Evolutionary conservation across 2,113 vertebrate genomes (phyloP).

Genomic region (Lepus timidus): DNA sequence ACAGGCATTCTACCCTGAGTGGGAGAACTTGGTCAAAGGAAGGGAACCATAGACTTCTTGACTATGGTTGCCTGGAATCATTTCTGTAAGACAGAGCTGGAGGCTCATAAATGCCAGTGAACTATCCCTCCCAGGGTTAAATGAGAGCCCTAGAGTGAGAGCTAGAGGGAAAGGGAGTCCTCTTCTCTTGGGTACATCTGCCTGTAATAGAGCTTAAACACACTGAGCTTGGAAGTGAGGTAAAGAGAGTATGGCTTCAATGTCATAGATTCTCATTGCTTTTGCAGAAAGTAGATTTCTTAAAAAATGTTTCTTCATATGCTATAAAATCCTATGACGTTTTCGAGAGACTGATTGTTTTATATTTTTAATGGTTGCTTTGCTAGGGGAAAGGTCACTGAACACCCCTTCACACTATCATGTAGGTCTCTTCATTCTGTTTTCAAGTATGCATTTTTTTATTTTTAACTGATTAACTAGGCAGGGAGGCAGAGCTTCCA

Average conservation of each 20-base stretch:
- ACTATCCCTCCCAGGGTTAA: background rate
- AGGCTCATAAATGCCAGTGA: background rate
- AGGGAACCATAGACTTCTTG: background rate
- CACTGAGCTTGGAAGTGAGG: background rate
- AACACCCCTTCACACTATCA: too few relatives aligned
- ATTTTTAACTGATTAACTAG: too few relatives aligned
- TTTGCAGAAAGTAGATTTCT: background rate
- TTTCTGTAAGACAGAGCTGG: background rate
- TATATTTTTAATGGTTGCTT: background rate
- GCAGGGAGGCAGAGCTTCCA: too few relatives aligned
- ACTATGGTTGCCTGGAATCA: background rate
- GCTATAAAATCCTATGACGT: background rate
- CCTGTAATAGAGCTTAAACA: background rate
- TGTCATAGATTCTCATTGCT: background rate
- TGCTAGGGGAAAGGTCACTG: too few relatives aligned
- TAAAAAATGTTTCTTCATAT: background rate
- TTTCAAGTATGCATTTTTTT: background rate
- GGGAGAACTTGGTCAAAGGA: background rate
- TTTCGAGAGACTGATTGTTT: background rate
- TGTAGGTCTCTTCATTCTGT: background rate
- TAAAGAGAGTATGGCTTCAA: background rate
- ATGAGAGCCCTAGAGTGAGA: background rate
- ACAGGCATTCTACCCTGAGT: background rate
- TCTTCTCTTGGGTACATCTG: background rate
- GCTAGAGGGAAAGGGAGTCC: background rate